phyloP scores from a whole-genome alignment of 2,113 vertebrate species.

The Origma solitaria region DNA sequence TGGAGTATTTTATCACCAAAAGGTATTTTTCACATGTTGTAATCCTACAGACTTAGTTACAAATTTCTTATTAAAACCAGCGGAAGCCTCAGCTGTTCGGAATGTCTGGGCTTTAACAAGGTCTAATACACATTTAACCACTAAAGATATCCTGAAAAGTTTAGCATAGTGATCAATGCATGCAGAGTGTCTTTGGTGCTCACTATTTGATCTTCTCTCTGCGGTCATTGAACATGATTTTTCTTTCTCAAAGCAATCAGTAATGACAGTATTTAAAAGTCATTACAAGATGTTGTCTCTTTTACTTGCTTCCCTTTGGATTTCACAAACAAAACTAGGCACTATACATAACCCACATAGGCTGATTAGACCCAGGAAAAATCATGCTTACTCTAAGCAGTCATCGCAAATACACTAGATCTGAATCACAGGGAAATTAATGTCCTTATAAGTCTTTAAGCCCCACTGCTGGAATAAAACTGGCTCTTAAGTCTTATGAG shows the following conservation, averaged over 20 bases:
- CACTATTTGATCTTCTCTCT: not conserved
- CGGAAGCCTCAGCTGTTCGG: not conserved
- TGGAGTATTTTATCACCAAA: not conserved
- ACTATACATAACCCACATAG: not conserved
- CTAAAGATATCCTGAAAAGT: not conserved
- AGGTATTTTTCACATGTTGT: rapidly evolving
- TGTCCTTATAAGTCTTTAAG: not conserved
- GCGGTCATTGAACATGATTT: not conserved
- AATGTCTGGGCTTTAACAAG: not conserved
- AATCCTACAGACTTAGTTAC: not conserved
- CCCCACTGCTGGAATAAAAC: not conserved
- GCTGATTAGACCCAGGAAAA: not conserved
- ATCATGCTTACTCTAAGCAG: not conserved
- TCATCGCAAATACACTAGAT: not conserved
- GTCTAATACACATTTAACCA: not conserved
- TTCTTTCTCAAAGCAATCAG: not conserved
- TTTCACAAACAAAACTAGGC: not conserved
- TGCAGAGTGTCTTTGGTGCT: not conserved
- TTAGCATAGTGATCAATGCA: not conserved
- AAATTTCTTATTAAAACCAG: not conserved
- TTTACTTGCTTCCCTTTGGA: not conserved
- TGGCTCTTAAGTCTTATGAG: not conserved
- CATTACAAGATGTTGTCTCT: not conserved
- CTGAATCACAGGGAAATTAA: not conserved
- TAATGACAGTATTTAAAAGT: not conserved